phyloP scores from a whole-genome alignment of 1,140 invertebrate species.

The Orussus abietinus region DNA sequence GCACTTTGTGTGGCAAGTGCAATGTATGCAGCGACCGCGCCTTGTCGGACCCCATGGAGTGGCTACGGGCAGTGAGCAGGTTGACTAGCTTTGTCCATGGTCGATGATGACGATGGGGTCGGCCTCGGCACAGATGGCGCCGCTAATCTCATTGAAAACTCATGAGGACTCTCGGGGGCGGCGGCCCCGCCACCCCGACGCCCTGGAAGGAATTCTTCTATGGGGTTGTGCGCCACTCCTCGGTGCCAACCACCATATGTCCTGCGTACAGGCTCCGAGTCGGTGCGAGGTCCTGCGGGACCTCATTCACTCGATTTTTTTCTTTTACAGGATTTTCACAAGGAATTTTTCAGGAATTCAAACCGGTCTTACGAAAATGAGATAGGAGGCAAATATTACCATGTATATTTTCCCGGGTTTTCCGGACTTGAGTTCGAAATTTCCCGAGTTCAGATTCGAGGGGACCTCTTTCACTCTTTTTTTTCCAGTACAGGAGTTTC shows the following conservation, averaged over 20 bases:
- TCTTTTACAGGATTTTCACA: no score
- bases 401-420: no score
- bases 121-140: conserved; percentile 51
- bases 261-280: conserved; percentile 40
- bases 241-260: conserved; percentile 54
- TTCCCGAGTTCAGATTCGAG: no score
- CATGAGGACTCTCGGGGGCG: conserved; percentile 48
- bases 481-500: no score
- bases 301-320: not conserved
- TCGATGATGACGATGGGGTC: conserved; percentile 47
- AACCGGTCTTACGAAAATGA: no score
- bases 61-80: conserved; percentile 41
- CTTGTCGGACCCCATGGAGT: conserved; percentile 32
- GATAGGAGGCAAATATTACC: no score
- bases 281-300: not conserved
- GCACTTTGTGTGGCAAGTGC: conserved; percentile 35
- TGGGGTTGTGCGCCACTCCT: conserved; percentile 38
- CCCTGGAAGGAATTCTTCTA: conserved; percentile 28
- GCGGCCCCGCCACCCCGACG: not conserved
- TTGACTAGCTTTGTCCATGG: conserved; percentile 49
- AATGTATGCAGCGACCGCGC: conserved; percentile 26
- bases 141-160: conserved; percentile 56
- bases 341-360: no score
- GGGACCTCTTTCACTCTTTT: no score
- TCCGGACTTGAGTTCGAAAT: no score